These are phyloP conservation scores for Carposina sasakii DNA, from an alignment of 1,140 invertebrate species.

Conservation along the genomic window DNA sequence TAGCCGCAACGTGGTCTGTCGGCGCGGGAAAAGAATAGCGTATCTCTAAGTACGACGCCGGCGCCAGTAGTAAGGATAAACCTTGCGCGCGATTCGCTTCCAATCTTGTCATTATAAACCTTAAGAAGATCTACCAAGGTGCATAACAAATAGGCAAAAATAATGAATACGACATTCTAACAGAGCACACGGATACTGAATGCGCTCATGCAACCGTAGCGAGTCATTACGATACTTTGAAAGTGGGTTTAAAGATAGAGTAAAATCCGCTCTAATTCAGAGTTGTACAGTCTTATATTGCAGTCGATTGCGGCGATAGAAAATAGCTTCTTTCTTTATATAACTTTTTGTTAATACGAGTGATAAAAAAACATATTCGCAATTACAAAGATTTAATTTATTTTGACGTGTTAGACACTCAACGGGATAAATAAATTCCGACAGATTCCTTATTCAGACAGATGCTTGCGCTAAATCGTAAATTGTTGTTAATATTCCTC, in stretches of 20 bases:
- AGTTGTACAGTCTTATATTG: constrained; percentile 41
- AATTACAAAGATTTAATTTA: constrained; percentile 43
- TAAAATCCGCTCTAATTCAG: constrained; percentile 44
- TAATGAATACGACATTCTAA: constrained; percentile 36
- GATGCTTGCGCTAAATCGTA: no score
- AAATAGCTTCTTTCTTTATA: constrained; percentile 32
- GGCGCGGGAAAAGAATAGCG: constrained; percentile 61
- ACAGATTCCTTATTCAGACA: constrained; percentile 42
- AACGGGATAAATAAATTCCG: constrained; percentile 62
- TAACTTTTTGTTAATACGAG: no score
- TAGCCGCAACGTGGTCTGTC: constrained; percentile 40
- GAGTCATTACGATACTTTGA: constrained; percentile 58
- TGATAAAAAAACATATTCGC: constrained; percentile 50
- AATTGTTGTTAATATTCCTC: no score
- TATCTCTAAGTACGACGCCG: constrained; percentile 60
- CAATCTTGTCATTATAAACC: constrained; percentile 23
- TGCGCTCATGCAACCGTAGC: constrained; percentile 65
- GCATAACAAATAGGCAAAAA: constrained; percentile 10
- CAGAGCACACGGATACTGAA: constrained; percentile 35
- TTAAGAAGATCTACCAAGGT: constrained; percentile 23
- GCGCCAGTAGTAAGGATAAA: constrained; percentile 55
- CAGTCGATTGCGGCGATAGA: constrained; percentile 13
- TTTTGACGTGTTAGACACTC: constrained; percentile 55
- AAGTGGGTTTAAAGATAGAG: constrained; percentile 47
- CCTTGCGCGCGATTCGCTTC: constrained; percentile 33